These are phyloP conservation scores for Dipodomys ordii DNA, from an alignment of 2,113 vertebrate species.

Conservation along the genomic window DNA sequence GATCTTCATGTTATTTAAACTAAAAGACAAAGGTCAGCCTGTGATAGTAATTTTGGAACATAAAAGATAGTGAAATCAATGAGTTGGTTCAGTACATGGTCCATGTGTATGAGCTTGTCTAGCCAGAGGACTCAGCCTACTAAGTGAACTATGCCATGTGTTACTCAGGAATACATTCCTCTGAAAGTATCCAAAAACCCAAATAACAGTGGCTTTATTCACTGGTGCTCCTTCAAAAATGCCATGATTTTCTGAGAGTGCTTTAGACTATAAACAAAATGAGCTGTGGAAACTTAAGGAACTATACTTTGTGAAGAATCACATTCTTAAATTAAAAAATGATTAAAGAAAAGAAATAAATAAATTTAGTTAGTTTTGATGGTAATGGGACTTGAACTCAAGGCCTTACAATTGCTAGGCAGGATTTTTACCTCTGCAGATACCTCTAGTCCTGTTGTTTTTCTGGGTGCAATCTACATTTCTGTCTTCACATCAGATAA, in stretches of 20 bases:
- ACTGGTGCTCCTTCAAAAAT: background rate
- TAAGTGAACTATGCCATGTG: background rate
- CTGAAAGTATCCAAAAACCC: background rate
- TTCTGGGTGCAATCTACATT: no score
- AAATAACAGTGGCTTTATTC: background rate
- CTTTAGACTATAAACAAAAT: background rate
- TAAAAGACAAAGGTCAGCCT: background rate
- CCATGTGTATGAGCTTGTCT: background rate
- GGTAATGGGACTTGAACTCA: no score
- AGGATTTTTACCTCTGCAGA: no score
- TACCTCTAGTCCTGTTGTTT: no score
- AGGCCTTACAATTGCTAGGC: no score
- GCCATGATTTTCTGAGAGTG: background rate
- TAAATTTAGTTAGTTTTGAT: no score
- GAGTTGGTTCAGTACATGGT: background rate
- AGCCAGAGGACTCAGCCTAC: background rate
- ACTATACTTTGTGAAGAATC: background rate
- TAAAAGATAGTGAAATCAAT: background rate
- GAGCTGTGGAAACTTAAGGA: background rate
- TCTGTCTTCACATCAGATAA: no score
- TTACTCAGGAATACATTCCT: background rate
- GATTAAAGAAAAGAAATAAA: no score
- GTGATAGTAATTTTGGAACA: conserved; percentile 18
- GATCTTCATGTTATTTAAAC: conserved; percentile 7
- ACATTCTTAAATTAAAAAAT: background rate